Evolutionary conservation across 2,888 invertebrate species (phyloP).

Genomic region (Nebria salina): DNA sequence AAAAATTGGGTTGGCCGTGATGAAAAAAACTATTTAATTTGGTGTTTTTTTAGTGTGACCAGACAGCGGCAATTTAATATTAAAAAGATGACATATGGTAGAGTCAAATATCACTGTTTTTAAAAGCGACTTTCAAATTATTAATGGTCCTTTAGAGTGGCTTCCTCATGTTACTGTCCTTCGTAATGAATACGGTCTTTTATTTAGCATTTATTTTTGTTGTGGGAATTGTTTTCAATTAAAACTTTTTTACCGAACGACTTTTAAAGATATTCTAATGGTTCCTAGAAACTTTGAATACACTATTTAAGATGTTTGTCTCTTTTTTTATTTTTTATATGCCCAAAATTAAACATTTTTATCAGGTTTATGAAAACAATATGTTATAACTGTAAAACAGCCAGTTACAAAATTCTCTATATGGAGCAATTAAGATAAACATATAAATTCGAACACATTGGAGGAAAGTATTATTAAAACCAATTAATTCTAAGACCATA

Average conservation of each 20-base stretch:
- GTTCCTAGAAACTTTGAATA: background rate
- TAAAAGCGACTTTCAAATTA: slow-evolving; percentile 43
- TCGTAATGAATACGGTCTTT: slow-evolving; percentile 43
- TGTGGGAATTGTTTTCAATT: slow-evolving; percentile 36
- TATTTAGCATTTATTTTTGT: slow-evolving; percentile 43
- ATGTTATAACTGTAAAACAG: too few species aligned
- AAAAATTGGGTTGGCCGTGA: background rate
- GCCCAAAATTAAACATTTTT: too few species aligned
- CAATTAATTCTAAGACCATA: slow-evolving; percentile 60
- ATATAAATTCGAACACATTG: background rate
- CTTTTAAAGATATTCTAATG: background rate
- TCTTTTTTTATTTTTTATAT: too few species aligned
- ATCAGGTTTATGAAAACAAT: too few species aligned
- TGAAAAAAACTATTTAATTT: background rate
- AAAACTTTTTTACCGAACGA: background rate
- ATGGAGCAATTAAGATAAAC: slow-evolving; percentile 9
- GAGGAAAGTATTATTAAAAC: slow-evolving; percentile 56
- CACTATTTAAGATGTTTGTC: background rate
- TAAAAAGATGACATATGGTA: slow-evolving; percentile 40
- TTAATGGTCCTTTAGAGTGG: slow-evolving; percentile 44
- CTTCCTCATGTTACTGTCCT: slow-evolving; percentile 44
- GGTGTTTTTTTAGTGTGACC: background rate
- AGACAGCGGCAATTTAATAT: slow-evolving; percentile 6
- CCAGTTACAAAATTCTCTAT: too few species aligned
- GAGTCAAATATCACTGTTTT: slow-evolving; percentile 46